A percentile compares a stretch with the other conserved stretches of the same genome.
These are phyloP conservation scores for Limenitis camilla DNA, from an alignment of 2,888 invertebrate genomes.

Conservation along the genomic window DNA sequence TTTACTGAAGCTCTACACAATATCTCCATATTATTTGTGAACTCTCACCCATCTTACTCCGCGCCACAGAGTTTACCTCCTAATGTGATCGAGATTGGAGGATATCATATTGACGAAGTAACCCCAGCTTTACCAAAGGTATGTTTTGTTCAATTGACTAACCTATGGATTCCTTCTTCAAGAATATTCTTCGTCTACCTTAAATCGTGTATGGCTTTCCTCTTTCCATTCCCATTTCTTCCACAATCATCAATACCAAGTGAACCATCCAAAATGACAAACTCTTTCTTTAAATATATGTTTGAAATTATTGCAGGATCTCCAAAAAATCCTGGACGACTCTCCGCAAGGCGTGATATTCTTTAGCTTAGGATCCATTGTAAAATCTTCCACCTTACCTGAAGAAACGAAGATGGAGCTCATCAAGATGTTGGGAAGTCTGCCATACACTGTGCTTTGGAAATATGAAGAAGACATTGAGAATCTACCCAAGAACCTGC, in stretches of 20 bases:
- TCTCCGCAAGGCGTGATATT: conserved; percentile 48
- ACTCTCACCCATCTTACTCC: conserved; percentile 42
- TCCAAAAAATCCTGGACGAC: conserved; percentile 44
- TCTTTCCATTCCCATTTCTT: too few species aligned
- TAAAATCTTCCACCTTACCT: conserved; percentile 35
- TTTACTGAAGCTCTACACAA: conserved; percentile 34
- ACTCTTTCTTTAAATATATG: too few species aligned
- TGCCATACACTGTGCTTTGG: conserved; percentile 61
- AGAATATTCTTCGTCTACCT: too few species aligned
- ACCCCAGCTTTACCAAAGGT: conserved; percentile 31
- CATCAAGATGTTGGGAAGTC: conserved; percentile 33
- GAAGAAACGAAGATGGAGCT: conserved; percentile 30
- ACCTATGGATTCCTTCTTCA: too few species aligned
- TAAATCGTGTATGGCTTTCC: too few species aligned
- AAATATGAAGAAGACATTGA: conserved; percentile 57
- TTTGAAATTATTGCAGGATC: conserved; percentile 41
- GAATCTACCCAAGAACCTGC: conserved; percentile 52
- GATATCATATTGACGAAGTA: conserved; percentile 44
- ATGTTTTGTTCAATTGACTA: neutral
- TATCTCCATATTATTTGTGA: conserved; percentile 41
- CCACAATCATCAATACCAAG: too few species aligned
- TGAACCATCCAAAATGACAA: too few species aligned
- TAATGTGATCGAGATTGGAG: conserved; percentile 45
- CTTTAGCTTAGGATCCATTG: conserved; percentile 55
- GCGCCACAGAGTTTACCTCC: conserved; percentile 38